These are phyloP conservation scores for Sebastes trivittatus DNA, from an alignment of 2,797 vertebrate genomes.

Conservation along the genomic window DNA sequence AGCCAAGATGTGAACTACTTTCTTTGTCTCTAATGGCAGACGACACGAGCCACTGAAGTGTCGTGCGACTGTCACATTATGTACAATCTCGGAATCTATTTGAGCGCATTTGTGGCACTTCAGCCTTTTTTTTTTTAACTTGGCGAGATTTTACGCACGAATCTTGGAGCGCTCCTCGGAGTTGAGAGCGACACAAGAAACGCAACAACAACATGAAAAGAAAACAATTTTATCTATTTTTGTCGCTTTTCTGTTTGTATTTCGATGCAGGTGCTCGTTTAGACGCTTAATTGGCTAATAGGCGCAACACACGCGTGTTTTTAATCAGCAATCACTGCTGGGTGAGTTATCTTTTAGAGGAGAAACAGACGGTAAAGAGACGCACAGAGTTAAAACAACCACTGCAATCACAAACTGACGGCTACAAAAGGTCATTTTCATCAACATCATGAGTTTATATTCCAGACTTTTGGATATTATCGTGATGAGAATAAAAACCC, in stretches of 20 bases:
- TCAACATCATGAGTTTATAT: not conserved
- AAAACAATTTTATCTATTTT: not conserved
- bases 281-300: not conserved
- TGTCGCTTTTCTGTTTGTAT: not conserved
- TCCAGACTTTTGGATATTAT: not conserved
- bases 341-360: not conserved
- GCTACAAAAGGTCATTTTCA: not conserved
- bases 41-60: no score
- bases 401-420: not conserved
- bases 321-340: not conserved
- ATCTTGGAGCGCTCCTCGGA: not conserved
- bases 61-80: no score
- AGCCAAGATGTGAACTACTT: not conserved
- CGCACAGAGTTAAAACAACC: not conserved
- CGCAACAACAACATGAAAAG: not conserved
- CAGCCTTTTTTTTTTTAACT: no score
- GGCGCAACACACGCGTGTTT: not conserved
- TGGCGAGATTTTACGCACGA: constrained; percentile 37
- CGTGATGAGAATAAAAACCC: not conserved
- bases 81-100: not conserved
- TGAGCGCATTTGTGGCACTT: no score
- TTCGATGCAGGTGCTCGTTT: not conserved
- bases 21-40: not conserved
- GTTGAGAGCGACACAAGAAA: not conserved
- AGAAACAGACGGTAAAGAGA: not conserved